Base-by-base conservation (phyloP, 2,888 invertebrate species). In the Acleris sparsana region DNA sequence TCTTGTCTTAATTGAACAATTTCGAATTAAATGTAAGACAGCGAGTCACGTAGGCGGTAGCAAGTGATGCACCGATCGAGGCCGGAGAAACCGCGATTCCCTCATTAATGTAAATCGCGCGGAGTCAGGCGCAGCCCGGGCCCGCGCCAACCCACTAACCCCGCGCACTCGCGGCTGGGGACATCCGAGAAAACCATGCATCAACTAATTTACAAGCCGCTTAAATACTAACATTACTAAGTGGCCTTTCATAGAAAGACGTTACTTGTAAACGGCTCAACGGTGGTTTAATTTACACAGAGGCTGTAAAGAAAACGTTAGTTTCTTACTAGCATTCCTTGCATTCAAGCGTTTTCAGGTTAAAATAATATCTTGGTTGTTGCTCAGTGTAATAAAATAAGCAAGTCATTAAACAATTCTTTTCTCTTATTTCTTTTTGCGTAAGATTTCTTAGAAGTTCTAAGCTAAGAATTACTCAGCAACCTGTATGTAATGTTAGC, bases 61-160 rank as follows among this genome's bases (percentile, higher is more conserved):
- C 78, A 71, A 75, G 75, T 79, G 80, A 78, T 80, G 76, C 77
- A 80, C 80, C 79, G 79, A 85, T 81, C 78, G 82, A 79, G 82
- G 82, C 74, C 77, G 76, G 85, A 86, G 88, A 89, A 90, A 89
- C 87, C 83, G 81, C 84, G 83, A 85, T 80, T 84, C 79, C 78
- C 84, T 86, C 85, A 82, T 86, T 88, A 88, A 88, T 88, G 87
- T 86, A 88, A 88, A 89, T 87, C 81, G 81, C 80, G 72, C 76
- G 75, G 72, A 78, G 75, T 77, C 72, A 71, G 73, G 73, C 73
- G 73, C 75, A 72, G 76, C 76, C 81, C 46, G 55, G 60, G 73
- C 74, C 75, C 77, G 78, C 80, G 79, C 79, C 85, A 88, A 89
- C 90, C 89, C 79, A 91, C 89, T 92, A 83, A 92, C 90, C 90